Evolutionary conservation across 53 echinoderm and acorn worm species (phyloP).

Genomic region (Hippasteria phrygiana): DNA sequence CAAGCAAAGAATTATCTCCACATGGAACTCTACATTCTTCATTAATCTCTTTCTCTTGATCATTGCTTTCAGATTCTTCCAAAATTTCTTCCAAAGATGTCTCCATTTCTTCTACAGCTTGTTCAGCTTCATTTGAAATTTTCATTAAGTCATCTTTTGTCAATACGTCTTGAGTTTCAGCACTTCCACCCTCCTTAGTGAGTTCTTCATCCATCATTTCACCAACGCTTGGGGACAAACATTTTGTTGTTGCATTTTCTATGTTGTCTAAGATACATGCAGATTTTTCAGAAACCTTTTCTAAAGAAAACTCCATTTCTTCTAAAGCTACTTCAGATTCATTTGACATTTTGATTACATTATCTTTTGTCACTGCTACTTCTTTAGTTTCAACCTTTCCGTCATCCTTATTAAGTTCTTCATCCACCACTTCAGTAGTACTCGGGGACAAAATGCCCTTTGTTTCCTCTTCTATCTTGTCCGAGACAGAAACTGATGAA

Average conservation of each 20-base stretch:
- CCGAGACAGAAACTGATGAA: background rate
- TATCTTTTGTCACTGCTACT: too few species aligned
- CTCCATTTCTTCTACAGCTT: conserved; percentile 14
- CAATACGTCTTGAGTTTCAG: background rate
- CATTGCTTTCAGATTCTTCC: conserved; percentile 24
- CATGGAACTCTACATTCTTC: background rate
- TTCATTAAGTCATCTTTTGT: background rate
- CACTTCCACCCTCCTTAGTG: background rate
- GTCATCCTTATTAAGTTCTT: background rate
- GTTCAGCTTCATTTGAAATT: background rate
- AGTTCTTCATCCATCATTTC: conserved; percentile 1
- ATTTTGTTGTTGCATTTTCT: background rate
- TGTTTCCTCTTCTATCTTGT: background rate
- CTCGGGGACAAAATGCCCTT: background rate
- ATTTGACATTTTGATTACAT: background rate
- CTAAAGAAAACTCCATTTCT: too few species aligned
- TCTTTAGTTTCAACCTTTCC: too few species aligned
- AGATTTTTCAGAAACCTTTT: too few species aligned
- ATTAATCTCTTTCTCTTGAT: background rate
- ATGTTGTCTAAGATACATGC: too few species aligned
- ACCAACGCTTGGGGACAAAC: background rate
- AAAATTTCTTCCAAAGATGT: conserved; percentile 1
- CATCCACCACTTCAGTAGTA: background rate
- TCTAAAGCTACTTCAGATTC: background rate
- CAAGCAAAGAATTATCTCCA: background rate